Base-by-base conservation (phyloP, 1,140 invertebrate genomes). In the Ridgeia piscesae region DNA sequence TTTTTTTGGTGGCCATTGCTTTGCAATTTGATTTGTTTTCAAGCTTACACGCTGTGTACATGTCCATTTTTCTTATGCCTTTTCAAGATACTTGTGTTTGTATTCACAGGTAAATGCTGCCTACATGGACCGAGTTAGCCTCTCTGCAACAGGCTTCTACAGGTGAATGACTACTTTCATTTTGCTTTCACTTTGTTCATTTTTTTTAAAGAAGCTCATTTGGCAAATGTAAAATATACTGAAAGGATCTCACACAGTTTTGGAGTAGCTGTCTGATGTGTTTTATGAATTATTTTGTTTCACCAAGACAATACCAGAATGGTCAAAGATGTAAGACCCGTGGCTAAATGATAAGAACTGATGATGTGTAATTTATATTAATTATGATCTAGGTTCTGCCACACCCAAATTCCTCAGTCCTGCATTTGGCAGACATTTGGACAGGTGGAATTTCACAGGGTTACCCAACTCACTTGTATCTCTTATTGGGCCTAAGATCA, bases 81-180 rank as follows among this genome's bases (percentile, higher is more conserved):
- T 91, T 35, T 89, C 34, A 91, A 92, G 14, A 92, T 33, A 58
- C 17, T 42, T 11, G 77, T 27, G 58, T 77, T 77, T 77, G 0
- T 77, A 92, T 93, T 42, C 4, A 34, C 88, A 95, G 94, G 93
- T 94, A 11, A 92, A 93, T 89, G 96, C 96, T 50, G 99, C 99
- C 0, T 99, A 98, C 95, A 96, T 98, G 6, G 97, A 97, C 50
- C 96, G 98, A 94, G 97, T 99, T 6, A 97, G 97, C 94, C 96
- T 99, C 17, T 98, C 98, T 0, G 97, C 98, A 0, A 97, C 97
- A 35, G 98, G 98, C 42, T 99, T 98, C 95, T 98, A 98, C 94
- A 93, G 93, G 95, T 95, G 93, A 92, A 42, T 42, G 42, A 6
- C 4, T 42, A 42, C 42, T 42, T 42, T 42, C 42, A 42, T 42